Base-by-base conservation (phyloP, 2,888 invertebrate genomes). In the Nasonia oneida region DNA sequence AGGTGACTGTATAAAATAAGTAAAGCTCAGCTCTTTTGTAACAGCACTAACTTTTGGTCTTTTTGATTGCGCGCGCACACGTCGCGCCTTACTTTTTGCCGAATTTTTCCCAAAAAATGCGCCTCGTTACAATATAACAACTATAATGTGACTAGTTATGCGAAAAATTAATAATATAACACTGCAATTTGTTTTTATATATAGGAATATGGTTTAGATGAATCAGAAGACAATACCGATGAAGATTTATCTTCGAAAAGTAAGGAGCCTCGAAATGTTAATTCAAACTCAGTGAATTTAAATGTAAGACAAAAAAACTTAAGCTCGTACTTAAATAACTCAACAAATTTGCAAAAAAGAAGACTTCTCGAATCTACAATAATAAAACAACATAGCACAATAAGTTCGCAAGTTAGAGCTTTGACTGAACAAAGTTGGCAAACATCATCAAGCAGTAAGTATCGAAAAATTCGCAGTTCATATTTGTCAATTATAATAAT, bases 151-250 rank as follows among this genome's bases (percentile, higher is more conserved):
- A 39, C 6, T 5, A 39, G 5, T 39, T 39, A 39, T 39, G 5
- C 39, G 6, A 39, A 39, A 39, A 1, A 6, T 39, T 0, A 39
- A 4, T 4, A 39, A 70, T 14, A 33, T 33, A 70, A 6, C 12
- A 37, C 37, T 64, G 29, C 10, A 37, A 71, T 18, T 3, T 37
- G 4, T 18, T 39, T 71, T 10, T n/a, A 33, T 80, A 74, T 92
- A 84, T 94, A 96, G 94, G 97, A 97, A 92, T 97, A 97, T 90
- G 97, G 96, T 53, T 94, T 97, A 88, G 96, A 97, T 91, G 97
- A 97, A 91, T 96, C 96, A 87, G 96, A 96, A 91, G 95, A 94
- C 78, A 95, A 95, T 89, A 95, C 95, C 0, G 95, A 94, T 75
- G 95, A 95, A 88, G 95, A 95, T 90, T 91, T 94, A 89, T 92